Conservation (phyloP, 2,113 vertebrate genomes). For the Anseranas semipalmata region DNA sequence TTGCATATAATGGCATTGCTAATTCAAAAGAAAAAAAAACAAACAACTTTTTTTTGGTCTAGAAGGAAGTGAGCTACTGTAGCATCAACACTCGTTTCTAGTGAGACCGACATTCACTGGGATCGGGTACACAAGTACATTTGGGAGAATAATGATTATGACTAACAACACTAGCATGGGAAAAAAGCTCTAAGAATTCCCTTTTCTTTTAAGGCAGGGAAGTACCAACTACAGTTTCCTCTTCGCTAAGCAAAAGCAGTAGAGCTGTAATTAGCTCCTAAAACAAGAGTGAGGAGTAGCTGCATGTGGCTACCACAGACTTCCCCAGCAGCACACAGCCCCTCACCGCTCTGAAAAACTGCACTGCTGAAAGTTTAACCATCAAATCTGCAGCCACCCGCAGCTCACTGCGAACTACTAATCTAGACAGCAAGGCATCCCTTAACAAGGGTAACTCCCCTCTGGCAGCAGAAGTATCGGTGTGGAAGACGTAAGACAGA, state of each 20-base stretch:
- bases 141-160: not conserved
- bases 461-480: not conserved
- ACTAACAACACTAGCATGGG: constrained; percentile 29
- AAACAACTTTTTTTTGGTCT: not conserved
- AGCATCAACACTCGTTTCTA: constrained; percentile 37
- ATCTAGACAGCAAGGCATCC: not conserved
- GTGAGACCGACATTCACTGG: not conserved
- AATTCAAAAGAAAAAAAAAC: not conserved
- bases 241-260: not conserved
- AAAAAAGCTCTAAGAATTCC: constrained; percentile 54
- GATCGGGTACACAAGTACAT: not conserved
- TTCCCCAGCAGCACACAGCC: not conserved
- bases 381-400: not conserved
- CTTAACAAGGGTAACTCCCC: constrained; percentile 15
- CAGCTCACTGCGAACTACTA: not conserved
- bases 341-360: not conserved
- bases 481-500: not conserved
- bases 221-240: constrained; percentile 17
- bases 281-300: not conserved
- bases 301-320: not conserved
- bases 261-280: not conserved
- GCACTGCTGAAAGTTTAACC: accelerated
- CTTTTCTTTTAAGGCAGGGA: constrained; percentile 45
- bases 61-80: constrained; percentile 20
- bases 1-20: not conserved